A percentile compares a stretch with the other conserved stretches of the same genome.
phyloP scores from a whole-genome alignment of 2,797 vertebrate species.

The Argya squamiceps region DNA sequence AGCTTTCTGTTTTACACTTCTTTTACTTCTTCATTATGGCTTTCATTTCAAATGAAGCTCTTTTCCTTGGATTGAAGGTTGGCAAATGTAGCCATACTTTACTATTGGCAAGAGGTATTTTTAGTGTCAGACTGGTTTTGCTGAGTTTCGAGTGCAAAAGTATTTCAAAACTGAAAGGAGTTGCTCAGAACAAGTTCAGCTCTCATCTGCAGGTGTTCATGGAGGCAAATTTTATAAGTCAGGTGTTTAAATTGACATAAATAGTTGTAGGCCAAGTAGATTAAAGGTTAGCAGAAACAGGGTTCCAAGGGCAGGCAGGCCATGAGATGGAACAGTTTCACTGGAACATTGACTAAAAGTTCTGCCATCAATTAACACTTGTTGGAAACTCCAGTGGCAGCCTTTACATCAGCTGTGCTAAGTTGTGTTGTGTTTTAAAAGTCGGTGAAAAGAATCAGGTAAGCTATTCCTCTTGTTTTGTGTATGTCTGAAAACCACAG shows the following conservation, averaged over 20 bases:
- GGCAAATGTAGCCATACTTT: neutral
- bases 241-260: neutral
- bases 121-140: neutral
- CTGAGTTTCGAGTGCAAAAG: neutral
- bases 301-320: neutral
- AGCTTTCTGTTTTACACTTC: neutral
- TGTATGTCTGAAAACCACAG: neutral
- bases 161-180: neutral
- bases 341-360: neutral
- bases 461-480: conserved; percentile 27
- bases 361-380: neutral
- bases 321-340: neutral
- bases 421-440: neutral
- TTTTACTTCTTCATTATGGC: neutral
- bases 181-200: neutral
- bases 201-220: neutral
- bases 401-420: neutral
- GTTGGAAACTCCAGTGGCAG: neutral
- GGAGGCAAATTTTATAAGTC: neutral
- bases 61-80: neutral
- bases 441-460: conserved; percentile 18
- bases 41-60: neutral
- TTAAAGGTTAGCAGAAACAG: neutral
- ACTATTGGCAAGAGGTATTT: neutral
- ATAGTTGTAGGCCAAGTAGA: neutral